Evolutionary conservation across 2,888 invertebrate genomes (phyloP), one percentile per base, ranked within the genome.

Genomic region (Luffia ferchaultella): DNA sequence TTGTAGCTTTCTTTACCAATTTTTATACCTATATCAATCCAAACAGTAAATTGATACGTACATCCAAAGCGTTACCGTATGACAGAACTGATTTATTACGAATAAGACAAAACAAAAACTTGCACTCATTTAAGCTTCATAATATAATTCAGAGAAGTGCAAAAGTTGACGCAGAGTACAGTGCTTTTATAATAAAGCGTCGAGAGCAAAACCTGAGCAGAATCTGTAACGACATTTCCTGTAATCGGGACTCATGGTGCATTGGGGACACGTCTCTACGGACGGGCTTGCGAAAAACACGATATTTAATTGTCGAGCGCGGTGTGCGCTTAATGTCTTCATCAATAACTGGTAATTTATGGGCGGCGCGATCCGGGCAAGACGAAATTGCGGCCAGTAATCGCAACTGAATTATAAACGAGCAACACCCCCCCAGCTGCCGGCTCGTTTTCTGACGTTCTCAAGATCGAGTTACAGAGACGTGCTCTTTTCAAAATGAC

Each of bases 351-450:
- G 71, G 77, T 83, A 82, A 83, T 82, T 80, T 83, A 83, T 83
- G 80, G 76, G 73, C 76, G 66, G 75, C 77, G 76, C 79, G 83
- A 79, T 73, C 77, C 30, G 42, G 16, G 78, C 80, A 79, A 80
- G 82, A 75, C 76, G 75, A 80, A 82, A 83, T 82, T 79, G 85
- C 85, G 85, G 86, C 85, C 86, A 80, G 80, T 80, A 83, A 83
- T 83, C 82, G 82, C 76, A 73, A 73, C 74, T 76, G 73, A 77
- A 82, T 83, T 82, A 82, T 80, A 82, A 80, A 76, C 30, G 30
- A 12, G 30, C 30, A 30, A 30, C 30, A 12, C 30, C 30, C 12
- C 30, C 12, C 12, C 30, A 60, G 59, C 58, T 56, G 56, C 59
- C 59, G 61, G 60, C 61, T 73, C 78, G 74, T 79, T 73, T 77